Evolutionary conservation across 1,140 invertebrate genomes (phyloP).

Genomic region (Copidosoma floridanum): DNA sequence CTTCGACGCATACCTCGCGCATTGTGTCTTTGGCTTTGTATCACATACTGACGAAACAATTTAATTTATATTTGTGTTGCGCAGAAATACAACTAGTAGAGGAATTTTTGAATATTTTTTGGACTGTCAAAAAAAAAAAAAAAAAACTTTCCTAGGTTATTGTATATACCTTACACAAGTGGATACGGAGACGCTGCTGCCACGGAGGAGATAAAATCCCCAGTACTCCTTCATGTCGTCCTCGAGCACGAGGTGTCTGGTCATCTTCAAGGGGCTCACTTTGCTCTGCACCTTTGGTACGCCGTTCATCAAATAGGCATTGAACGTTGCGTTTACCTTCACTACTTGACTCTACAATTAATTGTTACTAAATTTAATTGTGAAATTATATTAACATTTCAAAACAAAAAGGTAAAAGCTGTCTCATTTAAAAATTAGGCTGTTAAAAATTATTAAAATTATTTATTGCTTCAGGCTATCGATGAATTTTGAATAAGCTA

Average conservation of each 20-base stretch:
- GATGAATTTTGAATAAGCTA: too few species aligned
- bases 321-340: slow-evolving; percentile 72
- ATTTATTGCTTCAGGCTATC: too few species aligned
- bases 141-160: background rate
- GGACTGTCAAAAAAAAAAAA: background rate
- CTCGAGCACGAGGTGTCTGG: slow-evolving; percentile 65
- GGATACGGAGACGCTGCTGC: slow-evolving; percentile 71
- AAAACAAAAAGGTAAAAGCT: too few species aligned
- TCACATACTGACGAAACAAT: too few species aligned
- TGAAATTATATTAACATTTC: too few species aligned
- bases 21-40: too few species aligned
- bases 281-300: slow-evolving; percentile 60
- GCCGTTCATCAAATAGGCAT: slow-evolving; percentile 69
- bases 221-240: slow-evolving; percentile 83
- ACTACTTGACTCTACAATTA: slow-evolving; percentile 64
- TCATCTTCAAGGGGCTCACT: slow-evolving; percentile 65
- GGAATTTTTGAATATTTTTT: background rate
- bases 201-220: slow-evolving; percentile 77
- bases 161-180: slow-evolving; percentile 67
- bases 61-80: too few species aligned
- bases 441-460: too few species aligned
- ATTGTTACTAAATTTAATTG: too few species aligned
- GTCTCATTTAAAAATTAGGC: too few species aligned
- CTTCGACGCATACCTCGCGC: too few species aligned
- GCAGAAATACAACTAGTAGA: too few species aligned